phyloP scores from a whole-genome alignment of 1,140 invertebrate species.

The Paraescarpia echinospica region DNA sequence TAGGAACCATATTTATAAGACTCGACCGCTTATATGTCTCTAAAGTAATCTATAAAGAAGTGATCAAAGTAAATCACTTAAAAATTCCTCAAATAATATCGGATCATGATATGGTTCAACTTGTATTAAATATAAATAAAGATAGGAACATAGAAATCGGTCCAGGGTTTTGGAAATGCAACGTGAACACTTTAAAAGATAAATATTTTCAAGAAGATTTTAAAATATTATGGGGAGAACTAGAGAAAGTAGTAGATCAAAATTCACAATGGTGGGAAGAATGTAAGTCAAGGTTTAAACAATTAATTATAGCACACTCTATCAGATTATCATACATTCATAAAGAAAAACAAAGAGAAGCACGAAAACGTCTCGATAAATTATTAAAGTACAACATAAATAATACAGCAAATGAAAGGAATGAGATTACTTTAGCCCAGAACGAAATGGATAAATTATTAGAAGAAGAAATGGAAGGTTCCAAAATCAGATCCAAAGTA shows the following conservation, averaged over 20 bases:
- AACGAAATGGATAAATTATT: neutral
- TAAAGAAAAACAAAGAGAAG: neutral
- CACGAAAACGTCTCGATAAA: neutral
- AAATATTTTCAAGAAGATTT: constrained; percentile 8
- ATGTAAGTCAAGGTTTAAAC: neutral
- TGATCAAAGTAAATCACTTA: neutral
- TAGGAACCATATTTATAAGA: neutral
- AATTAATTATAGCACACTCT: neutral
- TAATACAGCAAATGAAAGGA: neutral
- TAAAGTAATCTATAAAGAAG: neutral
- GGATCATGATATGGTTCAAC: neutral
- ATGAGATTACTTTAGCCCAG: neutral
- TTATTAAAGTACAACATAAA: neutral
- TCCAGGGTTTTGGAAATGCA: constrained; percentile 2
- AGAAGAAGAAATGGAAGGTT: neutral
- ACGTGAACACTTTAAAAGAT: neutral
- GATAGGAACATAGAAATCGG: neutral
- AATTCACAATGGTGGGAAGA: neutral
- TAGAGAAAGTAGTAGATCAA: neutral
- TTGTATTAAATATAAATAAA: neutral
- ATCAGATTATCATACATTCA: too few relatives aligned
- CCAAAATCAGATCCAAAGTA: neutral
- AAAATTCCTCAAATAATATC: neutral
- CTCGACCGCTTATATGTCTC: neutral
- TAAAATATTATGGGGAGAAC: neutral